A percentile compares a stretch with the other conserved stretches of the same genome.
Conservation (phyloP, 2,113 vertebrate genomes). For the Camelus bactrianus region DNA sequence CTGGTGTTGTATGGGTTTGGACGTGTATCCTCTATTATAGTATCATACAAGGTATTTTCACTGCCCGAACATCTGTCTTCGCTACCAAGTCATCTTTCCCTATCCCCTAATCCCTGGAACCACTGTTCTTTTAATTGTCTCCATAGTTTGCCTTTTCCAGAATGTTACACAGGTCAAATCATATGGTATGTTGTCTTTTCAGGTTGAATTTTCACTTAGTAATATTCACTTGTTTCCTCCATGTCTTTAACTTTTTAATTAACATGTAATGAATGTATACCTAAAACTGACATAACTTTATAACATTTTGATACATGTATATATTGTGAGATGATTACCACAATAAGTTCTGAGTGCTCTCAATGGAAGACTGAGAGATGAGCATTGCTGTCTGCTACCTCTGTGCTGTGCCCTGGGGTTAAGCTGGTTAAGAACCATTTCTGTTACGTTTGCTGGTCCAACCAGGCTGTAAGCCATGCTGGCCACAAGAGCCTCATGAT, state of each 20-base stretch:
- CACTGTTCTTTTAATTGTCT: neutral
- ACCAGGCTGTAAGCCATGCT: too few relatives aligned
- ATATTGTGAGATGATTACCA: neutral
- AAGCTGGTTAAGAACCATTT: too few relatives aligned
- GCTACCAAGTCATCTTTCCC: neutral
- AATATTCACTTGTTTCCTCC: neutral
- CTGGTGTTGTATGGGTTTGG: neutral
- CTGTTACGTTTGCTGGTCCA: too few relatives aligned
- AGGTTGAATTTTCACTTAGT: neutral
- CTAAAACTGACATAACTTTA: neutral
- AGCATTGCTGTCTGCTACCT: too few relatives aligned
- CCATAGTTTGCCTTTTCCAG: neutral
- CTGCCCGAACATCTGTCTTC: too few relatives aligned
- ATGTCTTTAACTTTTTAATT: neutral
- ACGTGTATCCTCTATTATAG: neutral
- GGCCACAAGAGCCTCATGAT: too few relatives aligned
- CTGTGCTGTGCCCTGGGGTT: too few relatives aligned
- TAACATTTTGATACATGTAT: neutral
- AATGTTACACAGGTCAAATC: neutral
- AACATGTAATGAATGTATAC: neutral
- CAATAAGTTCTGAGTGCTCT: neutral
- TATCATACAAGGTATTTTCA: neutral
- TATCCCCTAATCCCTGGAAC: neutral
- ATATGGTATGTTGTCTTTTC: neutral
- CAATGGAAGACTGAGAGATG: too few relatives aligned